phyloP scores from a whole-genome alignment of 1,140 invertebrate genomes.

The Penaeus vannamei region DNA sequence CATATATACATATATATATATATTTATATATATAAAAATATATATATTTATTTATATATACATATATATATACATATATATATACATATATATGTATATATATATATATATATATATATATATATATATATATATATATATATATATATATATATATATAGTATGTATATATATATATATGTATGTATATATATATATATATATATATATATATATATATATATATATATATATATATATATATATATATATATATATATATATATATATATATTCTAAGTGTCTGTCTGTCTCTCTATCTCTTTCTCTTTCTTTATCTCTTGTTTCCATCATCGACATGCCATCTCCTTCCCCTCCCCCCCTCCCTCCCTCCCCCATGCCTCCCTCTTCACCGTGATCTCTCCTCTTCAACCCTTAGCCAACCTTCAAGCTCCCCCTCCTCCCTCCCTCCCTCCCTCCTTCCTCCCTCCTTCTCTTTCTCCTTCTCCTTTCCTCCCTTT shows the following conservation, averaged over 20 bases:
- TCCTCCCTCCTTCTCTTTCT: neutral
- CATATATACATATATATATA: no score
- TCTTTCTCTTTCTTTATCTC: no score
- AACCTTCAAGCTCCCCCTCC: neutral
- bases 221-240: conserved; percentile 27
- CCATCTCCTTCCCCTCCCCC: neutral
- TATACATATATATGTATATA: neutral
- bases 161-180: neutral
- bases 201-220: neutral
- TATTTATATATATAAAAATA: neutral
- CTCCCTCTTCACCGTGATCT: neutral
- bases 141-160: neutral
- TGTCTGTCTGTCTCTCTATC: no score
- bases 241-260: conserved; percentile 18
- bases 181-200: conserved; percentile 19
- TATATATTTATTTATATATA: neutral
- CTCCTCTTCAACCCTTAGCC: neutral
- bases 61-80: no score
- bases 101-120: neutral
- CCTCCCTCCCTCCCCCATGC: neutral
- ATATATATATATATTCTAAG: neutral
- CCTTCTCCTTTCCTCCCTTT: neutral
- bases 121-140: neutral
- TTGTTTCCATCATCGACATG: no score
- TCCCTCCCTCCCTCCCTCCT: conserved; percentile 8